Conservation (phyloP, 2,113 vertebrate genomes). For the Motacilla tschutschensis region DNA sequence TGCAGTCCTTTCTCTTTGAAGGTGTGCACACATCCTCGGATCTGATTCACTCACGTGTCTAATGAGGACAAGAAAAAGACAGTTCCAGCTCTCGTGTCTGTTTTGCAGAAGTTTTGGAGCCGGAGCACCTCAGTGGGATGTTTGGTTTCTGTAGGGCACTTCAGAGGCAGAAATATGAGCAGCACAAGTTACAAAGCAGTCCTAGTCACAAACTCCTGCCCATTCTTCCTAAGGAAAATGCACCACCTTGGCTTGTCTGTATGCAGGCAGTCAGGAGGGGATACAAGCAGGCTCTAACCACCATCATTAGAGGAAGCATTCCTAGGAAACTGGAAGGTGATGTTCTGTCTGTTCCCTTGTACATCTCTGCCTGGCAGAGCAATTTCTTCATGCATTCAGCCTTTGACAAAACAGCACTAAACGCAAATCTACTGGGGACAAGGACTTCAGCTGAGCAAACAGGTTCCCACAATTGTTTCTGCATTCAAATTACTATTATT, state of each 20-base stretch:
- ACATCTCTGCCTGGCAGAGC: neutral
- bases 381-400: neutral
- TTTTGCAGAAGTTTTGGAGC: neutral
- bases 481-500: constrained; percentile 1
- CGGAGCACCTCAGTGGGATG: neutral
- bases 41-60: neutral
- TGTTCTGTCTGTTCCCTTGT: neutral
- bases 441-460: neutral
- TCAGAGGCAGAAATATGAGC: neutral
- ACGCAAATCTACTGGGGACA: neutral
- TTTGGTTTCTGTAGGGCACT: neutral
- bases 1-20: neutral
- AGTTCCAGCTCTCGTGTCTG: neutral
- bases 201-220: neutral
- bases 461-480: constrained; percentile 16
- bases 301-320: neutral
- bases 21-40: neutral
- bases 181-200: neutral
- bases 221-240: neutral
- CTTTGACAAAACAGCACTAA: neutral
- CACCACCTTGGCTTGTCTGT: neutral
- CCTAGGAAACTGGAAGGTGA: neutral
- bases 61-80: neutral
- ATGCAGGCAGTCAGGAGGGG: neutral
- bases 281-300: neutral